These are phyloP conservation scores for Spinibarbus caldwelli DNA, from an alignment of 2,797 vertebrate genomes.

Conservation along the genomic window DNA sequence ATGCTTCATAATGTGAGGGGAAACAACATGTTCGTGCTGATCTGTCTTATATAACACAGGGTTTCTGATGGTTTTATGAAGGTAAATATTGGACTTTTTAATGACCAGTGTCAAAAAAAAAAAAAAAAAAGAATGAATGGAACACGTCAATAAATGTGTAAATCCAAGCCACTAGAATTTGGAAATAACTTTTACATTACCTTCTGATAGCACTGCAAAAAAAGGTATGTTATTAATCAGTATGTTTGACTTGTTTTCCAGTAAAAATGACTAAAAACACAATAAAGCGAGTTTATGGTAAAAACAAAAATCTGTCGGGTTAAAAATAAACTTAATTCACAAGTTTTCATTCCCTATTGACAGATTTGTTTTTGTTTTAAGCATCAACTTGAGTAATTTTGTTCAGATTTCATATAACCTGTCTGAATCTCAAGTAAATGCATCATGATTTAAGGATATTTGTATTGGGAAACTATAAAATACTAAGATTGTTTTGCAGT, in stretches of 20 bases:
- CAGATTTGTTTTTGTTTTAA: background rate
- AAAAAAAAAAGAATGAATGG: too few species aligned
- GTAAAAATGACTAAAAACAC: background rate
- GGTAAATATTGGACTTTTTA: too few species aligned
- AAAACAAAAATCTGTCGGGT: background rate
- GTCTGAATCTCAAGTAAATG: background rate
- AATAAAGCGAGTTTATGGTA: too few species aligned
- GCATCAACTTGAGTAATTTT: background rate
- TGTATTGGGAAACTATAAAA: background rate
- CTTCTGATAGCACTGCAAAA: background rate
- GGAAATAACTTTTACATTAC: background rate
- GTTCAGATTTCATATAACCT: background rate
- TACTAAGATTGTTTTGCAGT: background rate
- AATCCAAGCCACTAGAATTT: background rate
- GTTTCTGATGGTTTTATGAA: too few species aligned
- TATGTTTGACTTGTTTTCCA: background rate
- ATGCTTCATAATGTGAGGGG: background rate
- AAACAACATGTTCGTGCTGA: too few species aligned
- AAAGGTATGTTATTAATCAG: background rate
- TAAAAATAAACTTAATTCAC: background rate
- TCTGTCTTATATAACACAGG: too few species aligned
- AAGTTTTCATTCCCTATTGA: background rate
- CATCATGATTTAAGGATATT: background rate
- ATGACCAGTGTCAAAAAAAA: too few species aligned
- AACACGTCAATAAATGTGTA: too few species aligned